These are phyloP conservation scores for Napeogenes sylphis DNA, from an alignment of 2,888 invertebrate genomes.

Conservation along the genomic window DNA sequence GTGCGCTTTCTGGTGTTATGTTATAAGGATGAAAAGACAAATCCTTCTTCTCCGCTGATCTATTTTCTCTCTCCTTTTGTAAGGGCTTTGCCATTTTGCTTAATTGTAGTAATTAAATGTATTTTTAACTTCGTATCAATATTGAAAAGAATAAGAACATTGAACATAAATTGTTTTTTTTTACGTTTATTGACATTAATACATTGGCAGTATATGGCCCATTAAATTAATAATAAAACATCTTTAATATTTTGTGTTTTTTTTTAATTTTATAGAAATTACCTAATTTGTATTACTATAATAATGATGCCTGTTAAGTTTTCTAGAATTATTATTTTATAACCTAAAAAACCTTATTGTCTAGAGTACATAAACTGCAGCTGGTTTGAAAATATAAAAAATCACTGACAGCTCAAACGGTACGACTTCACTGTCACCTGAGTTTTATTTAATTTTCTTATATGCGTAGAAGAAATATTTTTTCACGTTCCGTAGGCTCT, in stretches of 20 bases:
- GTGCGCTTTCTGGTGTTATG: slow-evolving; percentile 66
- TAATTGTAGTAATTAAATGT: background rate
- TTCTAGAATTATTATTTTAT: no score
- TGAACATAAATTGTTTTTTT: background rate
- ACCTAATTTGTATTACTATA: no score
- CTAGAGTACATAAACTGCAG: no score
- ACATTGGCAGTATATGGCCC: no score
- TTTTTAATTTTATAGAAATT: no score
- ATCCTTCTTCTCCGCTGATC: slow-evolving; percentile 67
- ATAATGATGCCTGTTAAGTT: no score
- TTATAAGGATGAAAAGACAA: slow-evolving; percentile 60
- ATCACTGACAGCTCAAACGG: background rate
- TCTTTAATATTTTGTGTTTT: no score
- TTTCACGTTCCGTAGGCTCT: slow-evolving; percentile 51
- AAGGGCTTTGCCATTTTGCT: slow-evolving; percentile 53
- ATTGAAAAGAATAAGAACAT: no score
- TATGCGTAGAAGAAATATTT: slow-evolving; percentile 62
- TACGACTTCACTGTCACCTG: background rate
- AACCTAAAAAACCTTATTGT: no score
- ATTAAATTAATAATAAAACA: no score
- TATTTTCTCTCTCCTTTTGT: slow-evolving; percentile 66
- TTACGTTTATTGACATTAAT: no score
- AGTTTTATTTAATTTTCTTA: slow-evolving; percentile 26
- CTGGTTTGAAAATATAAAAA: background rate
- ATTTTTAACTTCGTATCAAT: background rate